Percentiles rank a stretch among this genome's conserved stretches.
Evolutionary conservation across 2,888 invertebrate species (phyloP).

Genomic region (Ormyrus pomaceus): DNA sequence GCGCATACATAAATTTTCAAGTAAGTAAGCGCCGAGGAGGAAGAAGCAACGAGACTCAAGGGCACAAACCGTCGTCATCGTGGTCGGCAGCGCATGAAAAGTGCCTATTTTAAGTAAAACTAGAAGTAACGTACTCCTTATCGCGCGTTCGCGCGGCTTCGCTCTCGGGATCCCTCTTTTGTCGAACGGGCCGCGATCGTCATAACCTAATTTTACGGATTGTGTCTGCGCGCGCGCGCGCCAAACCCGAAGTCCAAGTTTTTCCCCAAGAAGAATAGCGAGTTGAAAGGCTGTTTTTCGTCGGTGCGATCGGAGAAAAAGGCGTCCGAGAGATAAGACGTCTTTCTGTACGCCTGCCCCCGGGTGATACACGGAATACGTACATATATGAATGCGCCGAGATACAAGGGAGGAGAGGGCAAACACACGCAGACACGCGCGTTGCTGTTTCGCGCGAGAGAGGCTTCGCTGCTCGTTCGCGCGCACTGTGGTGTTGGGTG

Average conservation of each 20-base stretch:
- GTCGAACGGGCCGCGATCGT: neutral
- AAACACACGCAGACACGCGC: constrained; percentile 11
- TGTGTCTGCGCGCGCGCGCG: neutral
- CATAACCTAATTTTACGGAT: constrained; percentile 39
- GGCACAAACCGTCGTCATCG: too few relatives aligned
- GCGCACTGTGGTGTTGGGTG: constrained; percentile 22
- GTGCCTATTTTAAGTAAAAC: constrained; percentile 11
- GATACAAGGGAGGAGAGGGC: neutral
- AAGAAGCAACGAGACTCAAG: too few relatives aligned
- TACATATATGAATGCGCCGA: too few relatives aligned
- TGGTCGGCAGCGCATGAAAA: neutral
- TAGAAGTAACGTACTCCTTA: neutral
- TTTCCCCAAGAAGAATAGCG: too few relatives aligned
- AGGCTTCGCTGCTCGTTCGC: neutral
- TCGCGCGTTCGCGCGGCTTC: neutral
- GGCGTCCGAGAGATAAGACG: too few relatives aligned
- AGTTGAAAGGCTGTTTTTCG: too few relatives aligned
- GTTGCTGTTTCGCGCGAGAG: neutral
- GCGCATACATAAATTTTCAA: too few relatives aligned
- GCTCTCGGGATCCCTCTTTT: too few relatives aligned
- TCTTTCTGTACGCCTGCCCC: too few relatives aligned
- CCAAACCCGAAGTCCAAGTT: neutral
- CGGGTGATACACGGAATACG: too few relatives aligned
- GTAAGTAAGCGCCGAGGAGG: too few relatives aligned
- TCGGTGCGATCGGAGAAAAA: too few relatives aligned